Percentiles rank a stretch among this genome's conserved stretches.
Evolutionary conservation across 2,797 vertebrate genomes (phyloP).

Genomic region (Mionectes olivaceus): DNA sequence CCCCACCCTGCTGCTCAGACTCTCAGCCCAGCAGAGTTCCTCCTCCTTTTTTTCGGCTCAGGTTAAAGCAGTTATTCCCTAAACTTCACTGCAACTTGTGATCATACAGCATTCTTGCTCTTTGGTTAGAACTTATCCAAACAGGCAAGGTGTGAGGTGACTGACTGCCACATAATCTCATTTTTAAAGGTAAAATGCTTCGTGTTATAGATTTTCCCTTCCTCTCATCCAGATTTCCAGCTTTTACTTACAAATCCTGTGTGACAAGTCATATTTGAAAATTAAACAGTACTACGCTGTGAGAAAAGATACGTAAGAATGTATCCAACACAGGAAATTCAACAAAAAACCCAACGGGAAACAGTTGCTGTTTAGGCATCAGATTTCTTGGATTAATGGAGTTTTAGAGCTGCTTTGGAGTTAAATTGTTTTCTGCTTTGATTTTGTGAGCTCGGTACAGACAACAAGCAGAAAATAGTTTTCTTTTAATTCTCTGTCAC

Average conservation of each 20-base stretch:
- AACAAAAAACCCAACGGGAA: background rate
- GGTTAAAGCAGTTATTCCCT: background rate
- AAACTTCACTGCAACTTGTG: background rate
- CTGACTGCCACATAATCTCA: background rate
- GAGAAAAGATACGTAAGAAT: background rate
- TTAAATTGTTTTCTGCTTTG: background rate
- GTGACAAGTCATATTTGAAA: background rate
- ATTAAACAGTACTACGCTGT: background rate
- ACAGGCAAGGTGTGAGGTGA: background rate
- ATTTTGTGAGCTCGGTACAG: background rate
- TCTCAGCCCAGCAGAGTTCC: background rate
- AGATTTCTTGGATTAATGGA: background rate
- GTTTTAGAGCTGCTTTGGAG: background rate
- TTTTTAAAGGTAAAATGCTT: background rate
- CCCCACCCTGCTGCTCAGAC: background rate
- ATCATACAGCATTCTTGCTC: background rate
- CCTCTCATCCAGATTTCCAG: background rate
- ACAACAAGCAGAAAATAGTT: background rate
- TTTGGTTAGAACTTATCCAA: background rate
- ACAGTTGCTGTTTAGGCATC: background rate
- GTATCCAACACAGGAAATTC: background rate
- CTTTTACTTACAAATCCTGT: background rate
- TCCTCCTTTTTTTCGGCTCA: background rate
- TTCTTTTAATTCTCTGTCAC: background rate
- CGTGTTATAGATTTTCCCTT: background rate